phyloP scores from a whole-genome alignment of 2,113 vertebrate genomes.

The Pygoscelis antarcticus region DNA sequence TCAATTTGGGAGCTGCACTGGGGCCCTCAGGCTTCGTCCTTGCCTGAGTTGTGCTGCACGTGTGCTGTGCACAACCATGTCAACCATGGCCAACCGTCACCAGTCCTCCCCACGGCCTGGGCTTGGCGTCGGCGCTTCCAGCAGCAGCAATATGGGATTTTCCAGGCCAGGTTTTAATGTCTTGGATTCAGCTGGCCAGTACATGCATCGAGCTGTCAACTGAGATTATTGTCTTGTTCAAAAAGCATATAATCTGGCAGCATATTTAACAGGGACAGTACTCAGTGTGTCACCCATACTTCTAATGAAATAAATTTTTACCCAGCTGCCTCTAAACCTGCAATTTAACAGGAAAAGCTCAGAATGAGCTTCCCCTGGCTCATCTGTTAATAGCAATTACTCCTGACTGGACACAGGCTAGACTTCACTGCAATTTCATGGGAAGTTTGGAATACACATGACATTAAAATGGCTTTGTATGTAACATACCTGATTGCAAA shows the following conservation, averaged over 20 bases:
- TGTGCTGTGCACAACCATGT: neutral
- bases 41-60: neutral
- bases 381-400: neutral
- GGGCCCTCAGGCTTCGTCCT: neutral
- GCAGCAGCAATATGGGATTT: neutral
- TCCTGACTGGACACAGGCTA: neutral
- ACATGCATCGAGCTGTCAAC: neutral
- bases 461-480: neutral
- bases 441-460: neutral
- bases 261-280: neutral
- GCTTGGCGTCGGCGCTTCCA: neutral
- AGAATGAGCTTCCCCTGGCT: neutral
- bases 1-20: neutral
- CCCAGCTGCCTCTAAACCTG: neutral
- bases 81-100: neutral
- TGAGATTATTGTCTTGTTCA: neutral
- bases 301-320: neutral
- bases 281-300: neutral
- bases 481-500: neutral
- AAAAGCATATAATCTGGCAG: neutral
- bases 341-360: neutral
- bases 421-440: neutral
- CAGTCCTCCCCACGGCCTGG: neutral
- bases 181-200: neutral
- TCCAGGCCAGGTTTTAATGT: neutral